A percentile compares a stretch with the other conserved stretches of the same genome.
Conservation (phyloP, 2,888 invertebrate genomes). For the Tethea ocularis region DNA sequence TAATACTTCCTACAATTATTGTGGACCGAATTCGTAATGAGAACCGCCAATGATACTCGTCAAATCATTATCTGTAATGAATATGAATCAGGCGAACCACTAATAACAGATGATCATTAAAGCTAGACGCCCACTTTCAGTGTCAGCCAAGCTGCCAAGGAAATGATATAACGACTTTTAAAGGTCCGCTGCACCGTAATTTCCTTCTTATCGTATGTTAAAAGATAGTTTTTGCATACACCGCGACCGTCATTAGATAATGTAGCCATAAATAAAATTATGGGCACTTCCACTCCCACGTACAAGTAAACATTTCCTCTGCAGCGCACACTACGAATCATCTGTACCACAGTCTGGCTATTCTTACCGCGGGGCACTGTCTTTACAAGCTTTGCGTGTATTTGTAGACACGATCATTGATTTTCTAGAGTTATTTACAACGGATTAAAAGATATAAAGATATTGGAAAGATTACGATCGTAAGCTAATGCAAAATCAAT, state of each 20-base stretch:
- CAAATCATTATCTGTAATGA: slow-evolving; percentile 39
- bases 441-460: slow-evolving; percentile 50
- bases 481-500: slow-evolving; percentile 78
- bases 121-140: slow-evolving; percentile 35
- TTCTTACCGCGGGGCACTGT: slow-evolving; percentile 37
- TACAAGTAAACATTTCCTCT: slow-evolving; percentile 45
- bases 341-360: slow-evolving; percentile 19
- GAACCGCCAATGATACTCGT: slow-evolving; percentile 24
- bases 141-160: slow-evolving; percentile 35
- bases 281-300: slow-evolving; percentile 44
- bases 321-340: slow-evolving; percentile 33
- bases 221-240: slow-evolving; percentile 51
- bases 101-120: slow-evolving; percentile 36
- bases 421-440: slow-evolving; percentile 32
- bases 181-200: slow-evolving; percentile 39
- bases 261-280: slow-evolving; percentile 61
- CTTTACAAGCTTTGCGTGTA: slow-evolving; percentile 39
- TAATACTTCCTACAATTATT: slow-evolving; percentile 46
- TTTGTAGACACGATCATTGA: slow-evolving; percentile 39
- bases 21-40: slow-evolving; percentile 33
- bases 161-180: slow-evolving; percentile 44
- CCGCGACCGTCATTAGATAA: slow-evolving; percentile 50
- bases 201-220: slow-evolving; percentile 44
- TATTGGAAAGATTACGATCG: slow-evolving; percentile 60
- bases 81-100: slow-evolving; percentile 32